Base-by-base conservation (phyloP, 2,113 vertebrate genomes). In the Hystrix cristata region DNA sequence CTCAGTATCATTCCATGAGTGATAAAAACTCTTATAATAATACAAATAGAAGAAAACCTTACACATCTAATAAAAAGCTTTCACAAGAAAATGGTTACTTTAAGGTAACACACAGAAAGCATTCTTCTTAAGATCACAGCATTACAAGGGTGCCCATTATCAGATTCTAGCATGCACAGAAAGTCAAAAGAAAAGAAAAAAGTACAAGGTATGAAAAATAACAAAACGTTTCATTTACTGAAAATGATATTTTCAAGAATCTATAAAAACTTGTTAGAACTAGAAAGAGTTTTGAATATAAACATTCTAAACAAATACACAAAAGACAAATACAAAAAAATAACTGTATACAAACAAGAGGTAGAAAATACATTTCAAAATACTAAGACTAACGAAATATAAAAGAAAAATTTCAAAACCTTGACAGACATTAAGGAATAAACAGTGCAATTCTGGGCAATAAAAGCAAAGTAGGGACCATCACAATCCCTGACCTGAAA, bases 111-210 rank as follows among this genome's bases (percentile, higher is more conserved):
- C 29, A 14, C 82, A 31, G 14, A 91, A 97, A 84, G 31, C 21
- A 87, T 29, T 95, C 21, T 72, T 94, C 81, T 83, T 79, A 74
- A 83, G 25, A 78, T n/a, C n/a, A 81, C 16, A 95, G 67, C 10
- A 91, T 59, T 78, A 87, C 21, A 34, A 87, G 38, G 19, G 59
- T 64, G 14, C 59, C 34, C 43, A 64, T 62, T 65, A 85, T n/a
- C 16, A 87, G 38, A 90, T 29, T 95, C 76, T 84, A 93, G 43
- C 10, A 15, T 19, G n/a, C 15, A 85, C 5, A 69, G 13, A 86
- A 95, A 90, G 53, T 67, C 57, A 89, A 95, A 90, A 65, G 48
- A 60, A 74, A 51, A 78, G 91, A 89, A 89, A 80, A 19, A 88
- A 34, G 48, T 15, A 38, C 51, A 46, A 92, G 27, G 2, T 74